Conservation (phyloP, 2,888 invertebrate species). For the Hoplodrina blanda region DNA sequence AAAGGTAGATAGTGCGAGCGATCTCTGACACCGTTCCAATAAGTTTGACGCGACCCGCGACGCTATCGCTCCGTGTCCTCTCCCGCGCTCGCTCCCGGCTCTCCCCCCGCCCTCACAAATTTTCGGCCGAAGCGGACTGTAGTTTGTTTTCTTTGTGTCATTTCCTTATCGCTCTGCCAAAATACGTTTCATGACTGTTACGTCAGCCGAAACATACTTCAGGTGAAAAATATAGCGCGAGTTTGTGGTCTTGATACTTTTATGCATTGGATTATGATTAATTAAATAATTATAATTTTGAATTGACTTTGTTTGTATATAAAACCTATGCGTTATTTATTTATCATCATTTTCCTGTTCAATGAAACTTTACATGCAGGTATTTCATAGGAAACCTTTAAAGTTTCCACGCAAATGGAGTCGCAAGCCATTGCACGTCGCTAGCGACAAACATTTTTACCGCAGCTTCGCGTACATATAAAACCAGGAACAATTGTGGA, state of each 20-base stretch:
- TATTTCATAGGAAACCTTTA: constrained; percentile 7
- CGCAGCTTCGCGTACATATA: constrained; percentile 69
- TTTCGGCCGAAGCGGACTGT: constrained; percentile 86
- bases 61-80: constrained; percentile 73
- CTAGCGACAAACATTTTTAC: constrained; percentile 55
- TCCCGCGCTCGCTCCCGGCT: constrained; percentile 65
- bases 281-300: constrained; percentile 8
- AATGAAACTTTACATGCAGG: constrained; percentile 1
- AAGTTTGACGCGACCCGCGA: constrained; percentile 79
- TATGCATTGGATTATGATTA: constrained; percentile 37
- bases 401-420: constrained; percentile 17
- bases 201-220: constrained; percentile 88
- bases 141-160: constrained; percentile 90
- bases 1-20: constrained; percentile 81
- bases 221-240: constrained; percentile 84
- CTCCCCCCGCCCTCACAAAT: constrained; percentile 81
- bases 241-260: constrained; percentile 77
- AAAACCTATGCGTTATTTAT: not conserved
- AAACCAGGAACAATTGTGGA: constrained; percentile 63
- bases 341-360: not conserved
- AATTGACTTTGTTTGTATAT: not conserved
- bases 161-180: constrained; percentile 91
- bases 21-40: constrained; percentile 88
- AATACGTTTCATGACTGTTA: constrained; percentile 90
- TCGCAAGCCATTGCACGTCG: constrained; percentile 25